Percentiles rank a stretch among this genome's conserved stretches.
phyloP scores from a whole-genome alignment of 2,113 vertebrate species.

The Struthidea cinerea region DNA sequence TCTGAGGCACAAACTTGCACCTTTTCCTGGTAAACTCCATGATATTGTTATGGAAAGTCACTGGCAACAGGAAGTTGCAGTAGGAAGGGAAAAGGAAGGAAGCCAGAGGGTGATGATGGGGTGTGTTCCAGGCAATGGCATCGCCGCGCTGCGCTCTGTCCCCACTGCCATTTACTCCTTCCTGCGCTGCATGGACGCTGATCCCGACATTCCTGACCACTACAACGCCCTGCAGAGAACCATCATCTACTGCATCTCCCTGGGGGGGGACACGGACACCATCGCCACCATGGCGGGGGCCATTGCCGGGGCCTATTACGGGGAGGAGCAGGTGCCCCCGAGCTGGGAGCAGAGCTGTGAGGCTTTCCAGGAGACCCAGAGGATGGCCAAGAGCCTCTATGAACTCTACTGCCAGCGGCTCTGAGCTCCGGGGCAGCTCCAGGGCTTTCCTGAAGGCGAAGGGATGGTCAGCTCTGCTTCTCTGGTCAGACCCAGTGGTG shows the following conservation, averaged over 20 bases:
- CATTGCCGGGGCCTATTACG: conserved; percentile 94
- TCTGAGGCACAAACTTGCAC: not conserved
- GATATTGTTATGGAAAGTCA: fast-evolving
- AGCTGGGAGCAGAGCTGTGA: conserved; percentile 91
- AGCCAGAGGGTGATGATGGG: not conserved
- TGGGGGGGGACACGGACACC: conserved; percentile 98
- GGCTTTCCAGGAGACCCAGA: conserved; percentile 83
- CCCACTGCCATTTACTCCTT: conserved; percentile 98
- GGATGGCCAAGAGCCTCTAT: conserved; percentile 80
- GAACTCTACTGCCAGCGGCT: conserved; percentile 75
- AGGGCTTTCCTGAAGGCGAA: not conserved
- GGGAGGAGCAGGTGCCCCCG: conserved; percentile 82
- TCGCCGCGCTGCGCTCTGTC: conserved; percentile 92
- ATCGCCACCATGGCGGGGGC: conserved; percentile 98
- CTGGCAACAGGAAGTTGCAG: fast-evolving
- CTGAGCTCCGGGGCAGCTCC: not conserved
- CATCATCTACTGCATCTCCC: conserved; percentile 88
- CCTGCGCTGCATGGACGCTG: conserved; percentile 87
- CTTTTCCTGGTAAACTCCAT: not conserved
- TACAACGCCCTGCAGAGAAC: conserved; percentile 89
- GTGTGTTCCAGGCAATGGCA: conserved; percentile 84
- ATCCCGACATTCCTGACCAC: conserved; percentile 81
- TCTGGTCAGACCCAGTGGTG: not conserved
- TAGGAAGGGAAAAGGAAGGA: not conserved
- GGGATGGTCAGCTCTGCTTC: not conserved